phyloP scores from a whole-genome alignment of 2,888 invertebrate genomes.

The Athalia rosae region DNA sequence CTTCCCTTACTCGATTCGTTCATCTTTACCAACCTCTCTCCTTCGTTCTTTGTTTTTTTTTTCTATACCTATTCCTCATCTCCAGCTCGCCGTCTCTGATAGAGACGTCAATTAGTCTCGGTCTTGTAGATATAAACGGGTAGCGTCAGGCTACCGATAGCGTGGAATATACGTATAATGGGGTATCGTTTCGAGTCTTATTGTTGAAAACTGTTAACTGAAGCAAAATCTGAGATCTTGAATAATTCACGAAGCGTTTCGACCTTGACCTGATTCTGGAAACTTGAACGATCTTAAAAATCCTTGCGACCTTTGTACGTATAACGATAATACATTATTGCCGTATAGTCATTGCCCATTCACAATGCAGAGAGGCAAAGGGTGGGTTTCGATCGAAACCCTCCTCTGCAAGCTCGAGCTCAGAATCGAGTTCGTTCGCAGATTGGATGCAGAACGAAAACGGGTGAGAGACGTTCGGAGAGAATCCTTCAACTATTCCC shows the following conservation, averaged over 20 bases:
- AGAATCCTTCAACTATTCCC: conserved; percentile 14
- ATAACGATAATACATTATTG: conserved; percentile 18
- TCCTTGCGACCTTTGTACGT: neutral
- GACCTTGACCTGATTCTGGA: conserved; percentile 17
- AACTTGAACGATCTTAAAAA: conserved; percentile 22
- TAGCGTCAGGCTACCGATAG: too few relatives aligned
- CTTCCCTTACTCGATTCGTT: neutral
- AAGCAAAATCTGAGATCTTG: conserved; percentile 19
- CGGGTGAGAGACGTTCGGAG: conserved; percentile 1
- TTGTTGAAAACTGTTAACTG: neutral
- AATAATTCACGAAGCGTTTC: neutral
- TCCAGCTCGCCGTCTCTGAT: neutral
- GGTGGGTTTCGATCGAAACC: too few relatives aligned
- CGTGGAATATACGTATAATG: neutral
- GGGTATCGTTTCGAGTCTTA: conserved; percentile 12
- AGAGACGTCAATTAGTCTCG: neutral
- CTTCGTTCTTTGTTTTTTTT: neutral
- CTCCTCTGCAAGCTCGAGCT: neutral
- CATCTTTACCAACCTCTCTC: neutral
- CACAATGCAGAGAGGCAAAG: neutral
- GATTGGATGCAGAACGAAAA: conserved; percentile 19
- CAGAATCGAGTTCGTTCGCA: conserved; percentile 19
- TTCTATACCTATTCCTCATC: neutral
- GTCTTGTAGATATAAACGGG: neutral
- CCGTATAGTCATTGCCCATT: conserved; percentile 3